Base-by-base conservation (phyloP, 2,888 invertebrate species). In the Eledona agricola region DNA sequence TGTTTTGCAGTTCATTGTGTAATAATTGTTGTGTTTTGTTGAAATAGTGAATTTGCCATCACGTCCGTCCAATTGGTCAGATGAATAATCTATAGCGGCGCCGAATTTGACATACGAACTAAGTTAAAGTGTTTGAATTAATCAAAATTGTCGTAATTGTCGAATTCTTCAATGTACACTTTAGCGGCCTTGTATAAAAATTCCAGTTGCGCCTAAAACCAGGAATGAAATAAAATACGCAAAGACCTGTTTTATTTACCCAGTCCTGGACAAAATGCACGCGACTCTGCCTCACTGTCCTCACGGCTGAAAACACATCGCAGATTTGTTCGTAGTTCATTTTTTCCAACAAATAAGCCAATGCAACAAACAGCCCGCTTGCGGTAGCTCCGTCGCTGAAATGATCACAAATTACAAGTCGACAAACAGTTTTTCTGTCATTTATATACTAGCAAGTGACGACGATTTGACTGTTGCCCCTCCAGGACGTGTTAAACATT, bases 281-380 rank as follows among this genome's bases (percentile, higher is more conserved):
- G 28, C 76, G 67, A 10, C 71, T 75, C 50, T 65, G 66, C 46
- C 74, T 64, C 6, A 78, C 63, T 2, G 68, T 66, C 23, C 73
- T 63, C 12, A 76, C 73, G 1, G 76, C 75, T 19, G 72, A 65
- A 34, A 71, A 73, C n/a, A 77, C 74, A 40, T 79, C 78, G 40
- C 77, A 74, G 28, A 71, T 66, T 7, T 74, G 73, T 57, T 78
- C 77, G 5, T 73, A 59, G 17, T 73, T 69, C 54, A 78, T 75
- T 60, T 74, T 72, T 57, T 78, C 76, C 2, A 77, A 57, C 2
- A 77, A 43, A 45, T 74, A 73, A 9, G 69, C 65, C 5, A 72
- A 34, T 1, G 76, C 73, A 12, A 76, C 53, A 52, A 76, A 78
- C 20, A 77, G 64, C 2, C 78, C 78, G 55, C 73, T 69, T 3